Percentiles rank a stretch among this genome's conserved stretches.
Conservation (phyloP, 2,888 invertebrate species). For the Agonum fuliginosum region DNA sequence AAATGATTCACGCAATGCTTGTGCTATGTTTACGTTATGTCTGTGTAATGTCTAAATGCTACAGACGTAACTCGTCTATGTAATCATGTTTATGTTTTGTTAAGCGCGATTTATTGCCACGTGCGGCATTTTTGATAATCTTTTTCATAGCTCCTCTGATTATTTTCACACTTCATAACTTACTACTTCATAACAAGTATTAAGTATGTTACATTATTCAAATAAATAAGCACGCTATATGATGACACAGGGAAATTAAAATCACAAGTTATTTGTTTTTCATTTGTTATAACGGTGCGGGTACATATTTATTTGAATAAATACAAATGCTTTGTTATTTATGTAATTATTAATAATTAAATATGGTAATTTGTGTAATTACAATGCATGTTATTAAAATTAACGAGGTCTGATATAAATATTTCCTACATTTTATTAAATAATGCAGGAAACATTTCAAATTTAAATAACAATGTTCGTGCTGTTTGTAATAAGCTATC, state of each 20-base stretch:
- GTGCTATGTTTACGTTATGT: conserved; percentile 38
- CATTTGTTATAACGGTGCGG: neutral
- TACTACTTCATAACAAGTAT: conserved; percentile 19
- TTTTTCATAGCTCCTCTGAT: neutral
- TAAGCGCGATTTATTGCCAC: conserved; percentile 41
- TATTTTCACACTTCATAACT: conserved; percentile 45
- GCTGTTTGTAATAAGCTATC: no score
- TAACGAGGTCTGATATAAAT: no score
- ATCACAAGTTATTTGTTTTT: neutral
- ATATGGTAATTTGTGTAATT: no score
- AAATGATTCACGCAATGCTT: conserved; percentile 36
- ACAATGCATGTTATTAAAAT: no score
- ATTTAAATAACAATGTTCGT: no score
- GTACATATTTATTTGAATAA: neutral
- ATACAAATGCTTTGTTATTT: no score
- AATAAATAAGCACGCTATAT: conserved; percentile 30
- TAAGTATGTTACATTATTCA: neutral
- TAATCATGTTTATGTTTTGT: conserved; percentile 45
- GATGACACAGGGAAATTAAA: no score
- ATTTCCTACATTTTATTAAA: no score
- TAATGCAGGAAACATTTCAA: no score
- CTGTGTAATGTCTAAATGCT: conserved; percentile 44
- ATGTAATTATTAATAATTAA: no score
- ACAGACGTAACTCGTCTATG: conserved; percentile 48
- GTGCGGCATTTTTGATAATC: conserved; percentile 39